A percentile compares a stretch with the other conserved stretches of the same genome.
Evolutionary conservation across 2,888 invertebrate species (phyloP).

Genomic region (Meliscaeva auricollis): DNA sequence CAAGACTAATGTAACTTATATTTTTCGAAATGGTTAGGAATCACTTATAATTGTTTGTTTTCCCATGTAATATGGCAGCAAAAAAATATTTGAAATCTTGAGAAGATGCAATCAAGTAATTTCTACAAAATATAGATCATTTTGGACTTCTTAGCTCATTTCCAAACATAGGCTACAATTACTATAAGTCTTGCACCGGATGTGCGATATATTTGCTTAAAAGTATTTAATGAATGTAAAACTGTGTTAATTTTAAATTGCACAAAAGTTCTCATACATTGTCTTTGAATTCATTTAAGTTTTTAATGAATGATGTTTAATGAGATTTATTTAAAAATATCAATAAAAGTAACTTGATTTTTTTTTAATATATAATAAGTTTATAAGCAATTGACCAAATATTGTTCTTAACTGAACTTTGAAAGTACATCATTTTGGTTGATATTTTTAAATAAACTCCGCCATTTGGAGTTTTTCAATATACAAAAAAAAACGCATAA

Average conservation of each 20-base stretch:
- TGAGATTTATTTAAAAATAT: conserved; percentile 63
- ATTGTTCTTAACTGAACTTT: neutral
- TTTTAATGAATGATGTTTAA: conserved; percentile 56
- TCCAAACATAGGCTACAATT: too few relatives aligned
- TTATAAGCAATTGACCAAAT: neutral
- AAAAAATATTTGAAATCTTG: too few relatives aligned
- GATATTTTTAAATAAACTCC: conserved; percentile 63
- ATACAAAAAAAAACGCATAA: conserved; percentile 60
- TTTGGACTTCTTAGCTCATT: too few relatives aligned
- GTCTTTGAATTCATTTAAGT: conserved; percentile 68
- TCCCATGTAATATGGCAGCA: too few relatives aligned
- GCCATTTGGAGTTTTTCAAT: conserved; percentile 35
- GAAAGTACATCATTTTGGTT: conserved; percentile 18
- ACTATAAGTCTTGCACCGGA: too few relatives aligned
- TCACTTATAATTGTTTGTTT: too few relatives aligned
- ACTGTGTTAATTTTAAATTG: neutral
- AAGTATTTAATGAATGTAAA: too few relatives aligned
- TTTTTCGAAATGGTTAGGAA: too few relatives aligned
- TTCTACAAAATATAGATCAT: too few relatives aligned
- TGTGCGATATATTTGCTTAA: too few relatives aligned
- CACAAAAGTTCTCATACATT: conserved; percentile 43
- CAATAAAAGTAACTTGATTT: conserved; percentile 3
- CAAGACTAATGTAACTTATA: too few relatives aligned
- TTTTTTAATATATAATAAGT: neutral
- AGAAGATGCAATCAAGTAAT: too few relatives aligned